Conservation (phyloP, 2,888 invertebrate species). For the Noctua janthe region DNA sequence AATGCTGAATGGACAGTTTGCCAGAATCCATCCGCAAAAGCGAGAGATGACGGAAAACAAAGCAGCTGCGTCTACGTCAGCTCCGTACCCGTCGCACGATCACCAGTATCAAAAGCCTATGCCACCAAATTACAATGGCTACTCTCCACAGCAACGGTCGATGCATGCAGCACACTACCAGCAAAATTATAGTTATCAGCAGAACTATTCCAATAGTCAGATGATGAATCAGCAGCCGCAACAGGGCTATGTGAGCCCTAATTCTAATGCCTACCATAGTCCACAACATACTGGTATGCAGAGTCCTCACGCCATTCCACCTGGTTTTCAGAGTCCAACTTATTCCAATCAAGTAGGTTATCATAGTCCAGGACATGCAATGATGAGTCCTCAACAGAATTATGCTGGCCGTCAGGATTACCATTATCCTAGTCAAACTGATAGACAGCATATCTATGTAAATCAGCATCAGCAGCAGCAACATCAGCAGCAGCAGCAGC, state of each 20-base stretch:
- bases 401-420: conserved; percentile 82
- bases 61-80: conserved; percentile 73
- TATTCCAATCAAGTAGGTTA: conserved; percentile 85
- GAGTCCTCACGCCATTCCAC: conserved; percentile 83
- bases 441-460: conserved; percentile 83
- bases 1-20: conserved; percentile 83
- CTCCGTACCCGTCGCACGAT: conserved; percentile 85
- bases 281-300: conserved; percentile 86
- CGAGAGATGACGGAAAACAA: conserved; percentile 80
- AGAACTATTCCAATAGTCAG: conserved; percentile 82
- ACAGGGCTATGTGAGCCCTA: conserved; percentile 82
- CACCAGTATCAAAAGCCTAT: conserved; percentile 87
- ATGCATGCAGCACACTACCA: conserved; percentile 82
- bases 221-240: conserved; percentile 81
- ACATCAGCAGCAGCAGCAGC: conserved; percentile 69
- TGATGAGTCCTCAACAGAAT: conserved; percentile 86
- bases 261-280: conserved; percentile 83
- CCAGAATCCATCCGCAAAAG: conserved; percentile 79
- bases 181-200: conserved; percentile 85
- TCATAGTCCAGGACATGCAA: conserved; percentile 83
- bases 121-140: conserved; percentile 81
- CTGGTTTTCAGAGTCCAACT: conserved; percentile 86
- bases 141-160: conserved; percentile 84
- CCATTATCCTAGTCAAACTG: conserved; percentile 81
- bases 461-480: conserved; percentile 79